Evolutionary conservation across 2,113 vertebrate species (phyloP).

Genomic region (Chaenogobius annularis): DNA sequence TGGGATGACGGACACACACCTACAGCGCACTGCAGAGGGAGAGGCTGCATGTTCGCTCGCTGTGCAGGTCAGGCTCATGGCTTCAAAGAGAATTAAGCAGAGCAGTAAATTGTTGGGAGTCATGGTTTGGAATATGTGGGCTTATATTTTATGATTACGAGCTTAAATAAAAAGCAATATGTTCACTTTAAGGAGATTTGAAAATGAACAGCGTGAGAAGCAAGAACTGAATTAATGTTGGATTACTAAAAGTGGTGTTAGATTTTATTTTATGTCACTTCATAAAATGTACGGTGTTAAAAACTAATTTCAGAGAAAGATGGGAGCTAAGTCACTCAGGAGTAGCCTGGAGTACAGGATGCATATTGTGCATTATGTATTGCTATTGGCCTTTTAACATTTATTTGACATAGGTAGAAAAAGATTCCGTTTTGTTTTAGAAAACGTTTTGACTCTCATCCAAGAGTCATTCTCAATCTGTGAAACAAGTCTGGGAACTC

Average conservation of each 20-base stretch:
- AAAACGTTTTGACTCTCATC: too few species aligned
- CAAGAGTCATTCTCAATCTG: too few species aligned
- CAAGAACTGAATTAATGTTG: not conserved
- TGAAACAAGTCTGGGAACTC: too few species aligned
- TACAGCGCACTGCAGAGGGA: conserved; percentile 22
- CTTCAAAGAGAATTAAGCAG: conserved; percentile 5
- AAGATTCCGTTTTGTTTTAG: too few species aligned
- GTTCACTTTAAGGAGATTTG: not conserved
- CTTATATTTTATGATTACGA: not conserved
- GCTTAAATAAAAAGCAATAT: not conserved
- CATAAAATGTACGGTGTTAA: not conserved
- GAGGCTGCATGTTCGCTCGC: not conserved
- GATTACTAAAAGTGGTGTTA: not conserved
- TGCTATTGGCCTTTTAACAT: too few species aligned
- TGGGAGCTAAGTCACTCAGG: not conserved
- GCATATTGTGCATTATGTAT: too few species aligned
- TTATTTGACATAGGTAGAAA: too few species aligned
- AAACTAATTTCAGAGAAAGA: not conserved
- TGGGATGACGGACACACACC: conserved; percentile 25
- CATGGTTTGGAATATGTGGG: not conserved
- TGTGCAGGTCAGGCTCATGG: not conserved
- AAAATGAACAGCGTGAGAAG: not conserved
- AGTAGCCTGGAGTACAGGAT: too few species aligned
- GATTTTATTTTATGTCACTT: not conserved
- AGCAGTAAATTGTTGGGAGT: not conserved